Evolutionary conservation across 64 coral and sea anemone genomes (phyloP).

Genomic region (Catalaphyllia jardinei): DNA sequence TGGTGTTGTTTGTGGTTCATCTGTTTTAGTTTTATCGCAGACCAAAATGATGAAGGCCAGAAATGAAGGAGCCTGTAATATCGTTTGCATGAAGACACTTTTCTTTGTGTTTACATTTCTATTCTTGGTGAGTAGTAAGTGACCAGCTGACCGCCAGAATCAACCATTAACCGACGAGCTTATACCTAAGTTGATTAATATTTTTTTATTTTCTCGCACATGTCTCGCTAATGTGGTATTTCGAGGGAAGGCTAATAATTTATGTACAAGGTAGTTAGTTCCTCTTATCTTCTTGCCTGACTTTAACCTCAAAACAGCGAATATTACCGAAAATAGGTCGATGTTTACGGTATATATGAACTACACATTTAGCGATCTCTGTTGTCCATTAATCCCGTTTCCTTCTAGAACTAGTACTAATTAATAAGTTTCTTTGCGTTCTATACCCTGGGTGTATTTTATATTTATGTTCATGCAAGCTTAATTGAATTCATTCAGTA

Average conservation of each 20-base stretch:
- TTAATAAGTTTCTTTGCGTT: no score
- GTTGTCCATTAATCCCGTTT: no score
- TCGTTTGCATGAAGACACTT: conserved; percentile 60
- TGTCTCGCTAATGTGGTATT: background rate
- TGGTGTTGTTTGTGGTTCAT: background rate
- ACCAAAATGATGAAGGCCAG: background rate
- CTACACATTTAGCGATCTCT: no score
- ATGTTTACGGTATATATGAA: background rate
- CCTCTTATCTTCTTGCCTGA: background rate
- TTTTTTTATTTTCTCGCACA: background rate
- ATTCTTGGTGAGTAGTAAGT: conserved; percentile 48
- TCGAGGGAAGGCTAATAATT: background rate
- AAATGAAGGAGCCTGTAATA: conserved; percentile 56
- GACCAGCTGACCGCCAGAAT: background rate
- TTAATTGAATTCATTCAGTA: no score
- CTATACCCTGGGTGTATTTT: no score
- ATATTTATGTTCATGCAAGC: no score
- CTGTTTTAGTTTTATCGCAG: background rate
- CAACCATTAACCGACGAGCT: no score
- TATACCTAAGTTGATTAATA: background rate
- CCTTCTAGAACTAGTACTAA: no score
- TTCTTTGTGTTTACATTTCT: conserved; percentile 67
- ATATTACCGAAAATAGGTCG: background rate
- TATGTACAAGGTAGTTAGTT: background rate
- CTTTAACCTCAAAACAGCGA: background rate